Conservation (phyloP, 2,888 invertebrate genomes). For the Sarcophaga carnaria region DNA sequence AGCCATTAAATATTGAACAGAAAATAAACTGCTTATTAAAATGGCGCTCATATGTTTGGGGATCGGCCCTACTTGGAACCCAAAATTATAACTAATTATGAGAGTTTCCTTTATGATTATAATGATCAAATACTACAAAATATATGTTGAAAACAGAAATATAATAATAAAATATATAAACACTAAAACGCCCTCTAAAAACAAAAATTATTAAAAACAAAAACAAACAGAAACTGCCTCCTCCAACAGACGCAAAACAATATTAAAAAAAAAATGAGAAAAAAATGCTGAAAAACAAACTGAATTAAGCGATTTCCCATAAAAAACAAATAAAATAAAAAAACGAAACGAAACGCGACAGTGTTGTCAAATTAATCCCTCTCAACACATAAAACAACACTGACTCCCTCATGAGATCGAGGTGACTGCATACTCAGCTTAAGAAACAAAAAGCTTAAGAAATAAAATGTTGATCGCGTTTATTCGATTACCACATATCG, state of each 20-base stretch:
- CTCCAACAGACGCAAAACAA: slow-evolving; percentile 8
- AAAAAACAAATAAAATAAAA: slow-evolving; percentile 18
- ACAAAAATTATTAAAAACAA: slow-evolving; percentile 46
- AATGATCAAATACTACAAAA: slow-evolving; percentile 50
- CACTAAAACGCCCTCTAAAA: slow-evolving; percentile 63
- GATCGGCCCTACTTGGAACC: slow-evolving; percentile 46
- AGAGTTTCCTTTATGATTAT: slow-evolving; percentile 77
- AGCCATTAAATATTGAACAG: slow-evolving; percentile 77
- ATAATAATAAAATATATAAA: slow-evolving; percentile 49
- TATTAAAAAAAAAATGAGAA: slow-evolving; percentile 16
- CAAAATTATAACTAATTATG: slow-evolving; percentile 78
- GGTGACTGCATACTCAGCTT: slow-evolving; percentile 25
- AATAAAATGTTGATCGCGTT: slow-evolving; percentile 58
- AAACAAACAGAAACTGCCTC: slow-evolving; percentile 62
- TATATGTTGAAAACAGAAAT: slow-evolving; percentile 23
- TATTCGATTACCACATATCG: slow-evolving; percentile 67
- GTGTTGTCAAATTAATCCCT: slow-evolving; percentile 69
- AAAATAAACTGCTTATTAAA: slow-evolving; percentile 67
- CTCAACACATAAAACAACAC: slow-evolving; percentile 57
- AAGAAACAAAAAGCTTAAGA: slow-evolving; percentile 21
- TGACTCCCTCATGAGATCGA: not conserved
- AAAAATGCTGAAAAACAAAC: slow-evolving; percentile 21
- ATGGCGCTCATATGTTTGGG: slow-evolving; percentile 38
- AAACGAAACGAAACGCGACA: slow-evolving; percentile 45
- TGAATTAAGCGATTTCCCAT: slow-evolving; percentile 66